A percentile compares a stretch with the other conserved stretches of the same genome.
These are phyloP conservation scores for Passer montanus DNA, from an alignment of 2,113 vertebrate species.

Conservation along the genomic window DNA sequence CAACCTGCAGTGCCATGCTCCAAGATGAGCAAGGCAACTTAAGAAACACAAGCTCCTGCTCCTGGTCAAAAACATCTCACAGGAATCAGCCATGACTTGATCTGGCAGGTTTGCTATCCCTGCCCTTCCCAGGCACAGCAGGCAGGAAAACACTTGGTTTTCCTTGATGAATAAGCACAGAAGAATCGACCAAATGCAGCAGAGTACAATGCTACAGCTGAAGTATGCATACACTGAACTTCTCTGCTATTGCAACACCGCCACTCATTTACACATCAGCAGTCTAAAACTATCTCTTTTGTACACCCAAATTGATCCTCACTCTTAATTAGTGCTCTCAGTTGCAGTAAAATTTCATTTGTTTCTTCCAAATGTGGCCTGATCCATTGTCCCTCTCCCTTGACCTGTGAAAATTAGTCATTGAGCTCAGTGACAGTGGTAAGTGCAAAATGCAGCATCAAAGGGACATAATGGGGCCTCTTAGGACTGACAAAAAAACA, in stretches of 20 bases:
- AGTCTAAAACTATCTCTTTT: constrained; percentile 51
- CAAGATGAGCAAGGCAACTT: fast-evolving
- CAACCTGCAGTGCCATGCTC: neutral
- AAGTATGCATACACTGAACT: neutral
- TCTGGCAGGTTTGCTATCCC: neutral
- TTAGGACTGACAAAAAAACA: constrained; percentile 64
- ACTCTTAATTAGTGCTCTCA: constrained; percentile 67
- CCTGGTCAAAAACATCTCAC: neutral
- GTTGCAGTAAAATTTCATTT: constrained; percentile 58
- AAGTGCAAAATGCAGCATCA: constrained; percentile 73
- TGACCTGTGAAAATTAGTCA: constrained; percentile 77
- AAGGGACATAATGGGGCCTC: constrained; percentile 68
- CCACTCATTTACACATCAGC: constrained; percentile 44
- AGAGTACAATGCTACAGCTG: neutral
- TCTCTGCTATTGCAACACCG: neutral
- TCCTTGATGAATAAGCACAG: neutral
- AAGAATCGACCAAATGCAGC: neutral
- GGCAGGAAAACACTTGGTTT: neutral
- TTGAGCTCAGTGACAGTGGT: constrained; percentile 74
- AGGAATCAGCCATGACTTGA: neutral
- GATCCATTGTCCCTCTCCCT: constrained; percentile 68
- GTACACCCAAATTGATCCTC: constrained; percentile 36
- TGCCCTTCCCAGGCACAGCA: neutral
- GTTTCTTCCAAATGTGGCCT: constrained; percentile 60
- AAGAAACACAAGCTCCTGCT: neutral